Conservation (phyloP, 1,140 invertebrate species). For the Drosophila hydei region DNA sequence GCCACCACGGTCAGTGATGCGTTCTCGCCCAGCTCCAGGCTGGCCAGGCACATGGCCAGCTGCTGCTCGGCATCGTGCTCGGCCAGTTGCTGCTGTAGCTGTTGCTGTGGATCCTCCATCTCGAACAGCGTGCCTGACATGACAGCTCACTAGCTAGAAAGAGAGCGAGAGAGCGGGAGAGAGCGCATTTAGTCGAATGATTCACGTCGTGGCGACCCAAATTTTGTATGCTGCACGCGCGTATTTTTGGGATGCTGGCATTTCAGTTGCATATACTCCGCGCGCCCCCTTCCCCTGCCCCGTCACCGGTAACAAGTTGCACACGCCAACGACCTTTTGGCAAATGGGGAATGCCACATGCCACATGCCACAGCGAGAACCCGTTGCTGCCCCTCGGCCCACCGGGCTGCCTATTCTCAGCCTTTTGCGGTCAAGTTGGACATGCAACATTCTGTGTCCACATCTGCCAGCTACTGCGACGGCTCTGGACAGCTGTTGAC, state of each 20-base stretch:
- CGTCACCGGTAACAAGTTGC: slow-evolving; percentile 43
- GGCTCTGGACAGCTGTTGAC: slow-evolving; percentile 48
- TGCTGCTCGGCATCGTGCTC: slow-evolving; percentile 66
- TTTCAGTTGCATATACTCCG: slow-evolving; percentile 43
- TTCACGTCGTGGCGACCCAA: slow-evolving; percentile 69
- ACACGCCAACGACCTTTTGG: slow-evolving; percentile 72
- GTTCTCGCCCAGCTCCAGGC: slow-evolving; percentile 59
- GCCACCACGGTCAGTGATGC: slow-evolving; percentile 26
- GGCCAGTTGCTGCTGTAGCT: slow-evolving; percentile 32
- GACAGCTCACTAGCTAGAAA: slow-evolving; percentile 39
- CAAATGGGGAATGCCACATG: slow-evolving; percentile 39
- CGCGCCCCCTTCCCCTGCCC: neutral
- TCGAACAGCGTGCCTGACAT: slow-evolving; percentile 71
- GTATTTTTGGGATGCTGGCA: slow-evolving; percentile 78
- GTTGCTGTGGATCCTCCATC: slow-evolving; percentile 49
- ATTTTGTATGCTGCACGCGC: slow-evolving; percentile 48
- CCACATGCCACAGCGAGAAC: neutral
- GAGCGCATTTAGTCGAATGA: slow-evolving; percentile 42
- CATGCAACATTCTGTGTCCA: slow-evolving; percentile 21
- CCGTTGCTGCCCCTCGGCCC: neutral
- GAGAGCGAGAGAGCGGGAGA: slow-evolving; percentile 7
- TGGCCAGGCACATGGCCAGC: slow-evolving; percentile 58
- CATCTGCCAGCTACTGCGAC: slow-evolving; percentile 11
- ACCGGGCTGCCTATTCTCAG: neutral
- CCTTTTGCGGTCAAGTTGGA: slow-evolving; percentile 75